These are phyloP conservation scores for Leptogaster cylindrica DNA, from an alignment of 2,888 invertebrate genomes.

Conservation along the genomic window DNA sequence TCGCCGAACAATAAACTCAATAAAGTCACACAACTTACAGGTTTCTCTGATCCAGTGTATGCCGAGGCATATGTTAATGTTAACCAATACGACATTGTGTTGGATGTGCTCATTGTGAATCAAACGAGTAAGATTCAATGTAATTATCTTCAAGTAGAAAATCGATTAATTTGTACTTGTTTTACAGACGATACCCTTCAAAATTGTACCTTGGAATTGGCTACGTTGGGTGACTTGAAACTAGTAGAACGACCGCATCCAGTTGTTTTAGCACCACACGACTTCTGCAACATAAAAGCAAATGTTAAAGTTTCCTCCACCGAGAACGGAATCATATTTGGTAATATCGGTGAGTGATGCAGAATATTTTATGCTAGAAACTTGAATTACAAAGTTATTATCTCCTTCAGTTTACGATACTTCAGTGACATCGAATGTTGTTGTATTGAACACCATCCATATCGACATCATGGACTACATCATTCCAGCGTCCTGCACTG, in stretches of 20 bases:
- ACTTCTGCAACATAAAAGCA: slow-evolving; percentile 98
- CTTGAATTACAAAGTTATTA: no score
- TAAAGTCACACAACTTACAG: slow-evolving; percentile 94
- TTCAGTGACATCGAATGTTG: slow-evolving; percentile 78
- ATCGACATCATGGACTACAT: slow-evolving; percentile 99
- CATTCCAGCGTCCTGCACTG: slow-evolving; percentile 91
- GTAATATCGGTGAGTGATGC: slow-evolving; percentile 83
- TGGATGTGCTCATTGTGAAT: slow-evolving; percentile 97
- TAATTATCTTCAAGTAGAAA: neutral
- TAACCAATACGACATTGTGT: slow-evolving; percentile 97
- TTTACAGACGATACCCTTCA: slow-evolving; percentile 86
- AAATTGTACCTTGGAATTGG: slow-evolving; percentile 96
- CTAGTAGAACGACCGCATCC: slow-evolving; percentile 97
- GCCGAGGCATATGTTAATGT: slow-evolving; percentile 99
- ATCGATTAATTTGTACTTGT: neutral
- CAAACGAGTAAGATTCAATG: slow-evolving; percentile 77
- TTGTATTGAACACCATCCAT: slow-evolving; percentile 98
- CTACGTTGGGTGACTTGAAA: slow-evolving; percentile 96
- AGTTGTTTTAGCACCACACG: slow-evolving; percentile 93
- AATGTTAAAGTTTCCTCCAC: slow-evolving; percentile 99
- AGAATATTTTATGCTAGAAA: slow-evolving; percentile 11
- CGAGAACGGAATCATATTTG: slow-evolving; percentile 99
- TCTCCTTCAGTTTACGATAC: slow-evolving; percentile 93
- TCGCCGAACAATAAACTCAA: slow-evolving; percentile 68
- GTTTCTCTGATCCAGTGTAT: slow-evolving; percentile 99